Percentiles rank a stretch among this genome's conserved stretches.
These are phyloP conservation scores for Scartelaos histophorus DNA, from an alignment of 2,113 vertebrate species.

Conservation along the genomic window DNA sequence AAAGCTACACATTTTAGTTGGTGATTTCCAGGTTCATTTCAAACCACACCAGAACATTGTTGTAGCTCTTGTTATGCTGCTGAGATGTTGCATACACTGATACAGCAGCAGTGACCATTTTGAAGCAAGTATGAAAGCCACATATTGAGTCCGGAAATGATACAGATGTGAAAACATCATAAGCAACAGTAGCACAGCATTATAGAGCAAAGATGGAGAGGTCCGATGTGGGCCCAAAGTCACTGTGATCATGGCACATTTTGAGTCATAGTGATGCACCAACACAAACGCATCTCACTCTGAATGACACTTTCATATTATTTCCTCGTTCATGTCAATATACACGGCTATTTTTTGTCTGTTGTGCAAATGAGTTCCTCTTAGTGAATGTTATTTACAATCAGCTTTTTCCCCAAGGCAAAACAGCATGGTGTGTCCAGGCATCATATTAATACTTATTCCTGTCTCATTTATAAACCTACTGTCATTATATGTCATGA, in stretches of 20 bases:
- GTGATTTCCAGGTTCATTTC: not conserved
- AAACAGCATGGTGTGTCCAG: not conserved
- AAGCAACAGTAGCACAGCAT: constrained; percentile 2
- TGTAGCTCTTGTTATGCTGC: not conserved
- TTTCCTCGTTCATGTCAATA: not conserved
- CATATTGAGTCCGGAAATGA: constrained; percentile 25
- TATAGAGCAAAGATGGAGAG: constrained; percentile 11
- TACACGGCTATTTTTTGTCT: not conserved
- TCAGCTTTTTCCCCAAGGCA: not conserved
- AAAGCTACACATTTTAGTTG: not conserved
- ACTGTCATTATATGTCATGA: too few relatives aligned
- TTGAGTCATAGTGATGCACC: constrained; percentile 2
- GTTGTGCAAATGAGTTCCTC: not conserved
- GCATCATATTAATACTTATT: too few relatives aligned
- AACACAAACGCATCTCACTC: not conserved
- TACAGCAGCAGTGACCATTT: not conserved
- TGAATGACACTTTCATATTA: not conserved
- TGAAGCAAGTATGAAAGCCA: not conserved
- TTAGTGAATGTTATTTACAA: not conserved
- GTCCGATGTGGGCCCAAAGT: constrained; percentile 14
- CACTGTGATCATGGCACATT: not conserved
- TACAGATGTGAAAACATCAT: constrained; percentile 10
- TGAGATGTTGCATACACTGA: not conserved
- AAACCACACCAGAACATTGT: not conserved
- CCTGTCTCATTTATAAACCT: too few relatives aligned